Base-by-base conservation (phyloP, 92 coral and sea anemone species). In the Metridium senile region DNA sequence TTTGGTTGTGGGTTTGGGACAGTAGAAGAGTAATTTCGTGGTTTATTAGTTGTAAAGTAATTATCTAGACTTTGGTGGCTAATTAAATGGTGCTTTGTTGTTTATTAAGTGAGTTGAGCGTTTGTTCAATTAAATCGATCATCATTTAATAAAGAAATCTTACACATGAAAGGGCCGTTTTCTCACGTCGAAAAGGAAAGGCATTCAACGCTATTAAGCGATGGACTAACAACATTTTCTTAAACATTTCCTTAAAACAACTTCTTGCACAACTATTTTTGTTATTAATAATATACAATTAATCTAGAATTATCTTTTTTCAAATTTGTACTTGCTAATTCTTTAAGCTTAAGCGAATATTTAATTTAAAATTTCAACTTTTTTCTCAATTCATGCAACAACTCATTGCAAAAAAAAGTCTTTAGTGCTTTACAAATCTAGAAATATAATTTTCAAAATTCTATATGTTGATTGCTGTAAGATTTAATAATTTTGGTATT, bases 41-140 rank as follows among this genome's bases (percentile, higher is more conserved):
- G 73, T 25, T 74, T 66, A 63, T 57, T 61, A 53, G 25, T 23
- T 19, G 56, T 62, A 82, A 85, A 68, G 84, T 82, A 91, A 91
- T 88, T 88, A 89, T 62, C 69, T 77, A 47, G 67, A 51, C 51
- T 63, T 76, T 49, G 62, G 77, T 66, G 46, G 34, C 88, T 88
- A 91, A 91, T 91, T 91, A 91, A 85, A 62, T 78, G 97, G 79
- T 91, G 58, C 88, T 77, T 91, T 88, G 91, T 91, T 87, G 77
- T 82, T 85, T 88, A 88, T 91, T 91, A 91, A 89, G 58, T 58
- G 62, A 68, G 70, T 62, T 25, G 70, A 45, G 73, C 84, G 70
- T 62, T 70, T 70, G 84, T 59, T 71, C 71, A 79, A 79, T 79
- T 79, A 79, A 79, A 58, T 57, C 62, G 76, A 79, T 79, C 51